A percentile compares a stretch with the other conserved stretches of the same genome.
Conservation (phyloP, 2,113 vertebrate genomes). For the Phasianus colchicus region DNA sequence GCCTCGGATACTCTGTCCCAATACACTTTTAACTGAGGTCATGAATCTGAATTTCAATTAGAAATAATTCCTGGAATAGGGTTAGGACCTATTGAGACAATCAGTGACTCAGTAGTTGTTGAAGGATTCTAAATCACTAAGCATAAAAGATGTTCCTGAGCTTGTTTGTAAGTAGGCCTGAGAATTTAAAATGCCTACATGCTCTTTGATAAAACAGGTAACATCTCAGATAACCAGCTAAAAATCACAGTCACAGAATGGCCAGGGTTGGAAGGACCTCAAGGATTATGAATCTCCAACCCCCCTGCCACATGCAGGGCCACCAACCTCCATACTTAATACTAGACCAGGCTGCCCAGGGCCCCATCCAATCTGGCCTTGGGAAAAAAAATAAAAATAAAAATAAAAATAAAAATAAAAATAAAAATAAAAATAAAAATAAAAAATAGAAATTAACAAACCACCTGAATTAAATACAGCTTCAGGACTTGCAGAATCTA, state of each 20-base stretch:
- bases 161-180: fast-evolving
- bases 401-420: too few relatives aligned
- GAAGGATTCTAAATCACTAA: neutral
- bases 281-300: too few relatives aligned
- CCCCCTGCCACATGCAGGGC: too few relatives aligned
- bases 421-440: neutral
- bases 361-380: too few relatives aligned
- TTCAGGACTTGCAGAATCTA: neutral
- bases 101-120: neutral
- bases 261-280: too few relatives aligned
- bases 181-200: neutral
- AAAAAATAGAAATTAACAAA: neutral
- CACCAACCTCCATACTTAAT: too few relatives aligned
- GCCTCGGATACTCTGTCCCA: neutral
- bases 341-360: too few relatives aligned
- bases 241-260: too few relatives aligned
- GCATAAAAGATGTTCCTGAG: neutral
- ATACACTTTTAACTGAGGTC: neutral
- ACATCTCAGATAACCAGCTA: neutral
- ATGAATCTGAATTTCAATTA: neutral
- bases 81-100: neutral
- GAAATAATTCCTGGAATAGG: neutral
- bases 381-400: too few relatives aligned
- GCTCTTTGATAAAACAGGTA: neutral
- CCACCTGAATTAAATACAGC: neutral